These are phyloP conservation scores for Phenganax stokvisi DNA, from an alignment of 92 coral and sea anemone genomes.

Conservation along the genomic window DNA sequence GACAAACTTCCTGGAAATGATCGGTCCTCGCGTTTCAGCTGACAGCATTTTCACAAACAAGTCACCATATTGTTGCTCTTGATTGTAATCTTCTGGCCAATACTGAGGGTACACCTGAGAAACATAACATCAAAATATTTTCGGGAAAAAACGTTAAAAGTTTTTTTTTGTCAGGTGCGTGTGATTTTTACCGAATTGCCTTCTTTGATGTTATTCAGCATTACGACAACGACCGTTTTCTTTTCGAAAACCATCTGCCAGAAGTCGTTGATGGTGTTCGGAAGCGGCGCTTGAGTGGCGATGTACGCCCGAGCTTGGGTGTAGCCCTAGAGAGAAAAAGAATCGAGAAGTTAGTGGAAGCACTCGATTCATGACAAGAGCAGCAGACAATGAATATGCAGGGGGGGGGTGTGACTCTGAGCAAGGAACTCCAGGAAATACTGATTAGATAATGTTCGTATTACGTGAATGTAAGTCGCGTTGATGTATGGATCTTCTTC, in stretches of 20 bases:
- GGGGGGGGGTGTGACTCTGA: background rate
- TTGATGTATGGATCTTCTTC: slow-evolving; percentile 44
- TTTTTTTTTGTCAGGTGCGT: background rate
- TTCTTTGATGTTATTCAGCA: slow-evolving; percentile 82
- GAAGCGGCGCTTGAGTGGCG: slow-evolving; percentile 89
- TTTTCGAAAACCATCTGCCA: slow-evolving; percentile 97
- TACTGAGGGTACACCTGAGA: slow-evolving; percentile 10
- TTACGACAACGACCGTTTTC: slow-evolving; percentile 64
- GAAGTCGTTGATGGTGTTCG: slow-evolving; percentile 81
- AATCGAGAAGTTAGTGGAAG: background rate
- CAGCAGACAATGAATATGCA: background rate
- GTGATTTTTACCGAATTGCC: slow-evolving; percentile 57
- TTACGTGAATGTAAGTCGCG: slow-evolving; percentile 58
- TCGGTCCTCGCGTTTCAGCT: slow-evolving; percentile 7
- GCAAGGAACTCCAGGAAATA: background rate
- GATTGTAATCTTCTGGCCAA: slow-evolving; percentile 24
- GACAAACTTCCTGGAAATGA: slow-evolving; percentile 22
- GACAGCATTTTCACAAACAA: slow-evolving; percentile 26
- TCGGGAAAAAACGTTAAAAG: background rate
- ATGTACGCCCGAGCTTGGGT: slow-evolving; percentile 77
- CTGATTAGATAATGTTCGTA: background rate
- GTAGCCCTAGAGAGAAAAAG: slow-evolving; percentile 58
- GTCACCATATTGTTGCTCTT: slow-evolving; percentile 19
- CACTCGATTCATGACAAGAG: background rate
- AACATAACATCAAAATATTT: background rate